phyloP scores from a whole-genome alignment of 1,140 invertebrate genomes.

The Bradysia coprophila region DNA sequence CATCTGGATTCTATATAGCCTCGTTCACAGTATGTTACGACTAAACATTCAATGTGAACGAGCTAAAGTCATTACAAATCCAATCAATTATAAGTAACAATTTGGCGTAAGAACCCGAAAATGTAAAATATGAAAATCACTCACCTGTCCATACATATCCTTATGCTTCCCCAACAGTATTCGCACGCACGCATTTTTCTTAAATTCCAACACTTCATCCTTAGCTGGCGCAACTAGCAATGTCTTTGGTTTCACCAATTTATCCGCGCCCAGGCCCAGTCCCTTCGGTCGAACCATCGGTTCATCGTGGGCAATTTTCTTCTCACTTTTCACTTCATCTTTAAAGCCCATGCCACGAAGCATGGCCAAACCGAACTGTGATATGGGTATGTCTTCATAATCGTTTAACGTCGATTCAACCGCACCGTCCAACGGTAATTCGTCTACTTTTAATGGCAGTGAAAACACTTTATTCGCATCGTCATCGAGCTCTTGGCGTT shows the following conservation, averaged over 20 bases:
- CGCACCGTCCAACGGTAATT: conserved; percentile 30
- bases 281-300: conserved; percentile 54
- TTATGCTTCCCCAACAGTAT: conserved; percentile 50
- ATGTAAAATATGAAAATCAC: no score
- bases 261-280: conserved; percentile 77
- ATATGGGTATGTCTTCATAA: conserved; percentile 78
- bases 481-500: conserved; percentile 20
- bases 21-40: no score
- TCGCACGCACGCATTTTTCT: conserved; percentile 48
- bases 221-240: conserved; percentile 23
- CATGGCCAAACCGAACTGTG: conserved; percentile 79
- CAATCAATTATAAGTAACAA: no score
- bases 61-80: conserved; percentile 3
- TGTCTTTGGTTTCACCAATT: conserved; percentile 29
- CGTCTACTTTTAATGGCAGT: conserved; percentile 29
- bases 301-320: conserved; percentile 41
- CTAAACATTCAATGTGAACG: no score
- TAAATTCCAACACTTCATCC: conserved; percentile 39
- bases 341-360: conserved; percentile 88
- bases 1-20: no score
- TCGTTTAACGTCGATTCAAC: conserved; percentile 62
- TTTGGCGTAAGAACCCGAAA: no score
- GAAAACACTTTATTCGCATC: conserved; percentile 24
- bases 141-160: conserved; percentile 60
- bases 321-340: conserved; percentile 29